Base-by-base conservation (phyloP, 2,888 invertebrate species). In the Pemphredon lugubris region DNA sequence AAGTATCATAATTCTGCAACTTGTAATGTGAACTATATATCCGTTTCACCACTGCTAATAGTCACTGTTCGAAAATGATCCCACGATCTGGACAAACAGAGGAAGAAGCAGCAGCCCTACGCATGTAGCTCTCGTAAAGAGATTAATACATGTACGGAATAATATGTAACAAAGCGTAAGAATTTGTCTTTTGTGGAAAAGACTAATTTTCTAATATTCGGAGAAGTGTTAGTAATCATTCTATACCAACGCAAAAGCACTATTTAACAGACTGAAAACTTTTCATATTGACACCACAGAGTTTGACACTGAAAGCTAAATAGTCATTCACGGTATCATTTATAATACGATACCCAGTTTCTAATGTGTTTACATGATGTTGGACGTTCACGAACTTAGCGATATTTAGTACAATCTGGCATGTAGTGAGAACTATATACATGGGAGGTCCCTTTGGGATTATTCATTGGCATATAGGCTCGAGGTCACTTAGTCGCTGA, bases 401-500 rank as follows among this genome's bases (percentile, higher is more conserved):
- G 54, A 54, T 66, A 9, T 48, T 53, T 48, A 48, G 68, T 58
- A 48, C 20, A 58, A 18, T 51, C 70, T 37, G 20, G 32, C 16
- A 48, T 51, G 53, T 80, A 63, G 61, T 65, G 61, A 63, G 42
- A 61, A 14, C 65, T 50, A 70, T 76, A 67, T 78, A 76, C 54
- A 82, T 72, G 60, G 79, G 77, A 77, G 70, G 68, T 79, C 51
- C 75, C 82, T 77, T 81, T 83, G 85, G 81, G 69, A 79, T 80
- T 85, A 81, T 86, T 86, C 81, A 81, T 86, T 89, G 81, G 73
- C 80, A 85, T 86, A 84, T 92, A 97, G 97, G 95, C 96, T 90
- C 95, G 97, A 91, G 98, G 97, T 89, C 97, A 98, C 92, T 94
- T 97, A 92, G 95, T 96, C 87, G 96, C 97, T 83, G 95, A 95